These are phyloP conservation scores for Colletes collaris DNA, from an alignment of 2,888 invertebrate genomes.

Conservation along the genomic window DNA sequence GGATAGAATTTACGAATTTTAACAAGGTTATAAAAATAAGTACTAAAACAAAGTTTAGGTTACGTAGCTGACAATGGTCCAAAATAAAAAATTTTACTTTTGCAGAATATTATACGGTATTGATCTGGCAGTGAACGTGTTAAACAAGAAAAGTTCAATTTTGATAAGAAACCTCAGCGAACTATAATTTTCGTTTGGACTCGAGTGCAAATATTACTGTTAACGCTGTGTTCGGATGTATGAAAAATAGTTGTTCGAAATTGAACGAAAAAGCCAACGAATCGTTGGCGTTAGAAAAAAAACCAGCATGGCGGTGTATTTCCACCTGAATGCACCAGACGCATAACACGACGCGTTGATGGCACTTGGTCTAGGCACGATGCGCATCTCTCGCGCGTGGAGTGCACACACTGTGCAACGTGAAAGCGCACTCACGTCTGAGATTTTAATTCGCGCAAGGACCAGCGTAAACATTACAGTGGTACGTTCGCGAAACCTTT, in stretches of 20 bases:
- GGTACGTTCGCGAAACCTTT: constrained; percentile 37
- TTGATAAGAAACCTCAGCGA: no score
- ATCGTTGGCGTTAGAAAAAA: neutral
- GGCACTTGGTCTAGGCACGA: constrained; percentile 56
- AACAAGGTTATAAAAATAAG: no score
- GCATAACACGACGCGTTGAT: constrained; percentile 44
- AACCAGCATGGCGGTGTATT: constrained; percentile 15
- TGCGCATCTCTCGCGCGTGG: constrained; percentile 43
- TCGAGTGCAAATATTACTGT: no score
- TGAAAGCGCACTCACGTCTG: constrained; percentile 53
- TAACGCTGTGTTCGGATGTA: no score
- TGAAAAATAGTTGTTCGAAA: neutral
- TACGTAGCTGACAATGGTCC: no score
- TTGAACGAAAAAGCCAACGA: neutral
- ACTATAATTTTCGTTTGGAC: no score
- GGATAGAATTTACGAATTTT: no score
- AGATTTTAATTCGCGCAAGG: constrained; percentile 65
- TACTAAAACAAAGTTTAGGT: no score
- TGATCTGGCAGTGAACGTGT: no score
- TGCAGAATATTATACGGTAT: no score
- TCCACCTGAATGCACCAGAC: constrained; percentile 46
- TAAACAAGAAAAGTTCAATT: no score
- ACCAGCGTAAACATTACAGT: constrained; percentile 36
- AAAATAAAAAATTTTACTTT: no score
- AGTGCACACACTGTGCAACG: constrained; percentile 36